phyloP scores from a whole-genome alignment of 2,797 vertebrate species.

The Pteronotus mesoamericanus region DNA sequence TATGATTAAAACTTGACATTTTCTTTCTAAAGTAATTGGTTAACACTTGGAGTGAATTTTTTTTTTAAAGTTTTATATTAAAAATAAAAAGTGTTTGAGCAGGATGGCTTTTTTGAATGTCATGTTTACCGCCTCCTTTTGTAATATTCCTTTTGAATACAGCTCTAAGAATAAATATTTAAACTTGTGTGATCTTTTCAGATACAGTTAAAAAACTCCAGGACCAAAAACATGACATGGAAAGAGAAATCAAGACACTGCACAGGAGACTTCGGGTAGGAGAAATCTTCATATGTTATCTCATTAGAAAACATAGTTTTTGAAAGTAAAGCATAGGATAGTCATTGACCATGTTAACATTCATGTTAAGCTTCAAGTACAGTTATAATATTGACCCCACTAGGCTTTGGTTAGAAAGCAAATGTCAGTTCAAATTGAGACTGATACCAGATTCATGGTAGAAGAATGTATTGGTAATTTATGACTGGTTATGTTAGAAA shows the following conservation, averaged over 20 bases:
- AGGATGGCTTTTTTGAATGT: not conserved
- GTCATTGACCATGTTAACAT: not conserved
- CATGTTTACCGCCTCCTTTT: not conserved
- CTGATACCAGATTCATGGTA: not conserved
- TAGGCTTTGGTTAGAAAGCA: not conserved
- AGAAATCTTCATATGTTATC: not conserved
- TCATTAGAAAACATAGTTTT: not conserved
- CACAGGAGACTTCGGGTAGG: constrained; percentile 92
- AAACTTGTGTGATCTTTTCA: constrained; percentile 69
- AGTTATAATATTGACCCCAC: not conserved
- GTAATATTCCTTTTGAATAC: not conserved
- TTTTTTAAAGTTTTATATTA: constrained; percentile 11
- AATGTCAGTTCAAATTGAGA: not conserved
- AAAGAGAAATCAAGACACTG: constrained; percentile 96
- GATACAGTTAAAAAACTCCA: constrained; percentile 97
- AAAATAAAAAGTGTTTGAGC: not conserved
- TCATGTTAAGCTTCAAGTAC: not conserved
- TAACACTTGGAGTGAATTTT: not conserved
- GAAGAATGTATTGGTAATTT: not conserved
- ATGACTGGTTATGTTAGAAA: not conserved
- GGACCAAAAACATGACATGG: constrained; percentile 97
- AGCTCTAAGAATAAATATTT: not conserved
- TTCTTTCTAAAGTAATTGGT: not conserved
- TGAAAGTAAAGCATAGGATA: not conserved
- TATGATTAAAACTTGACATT: constrained; percentile 15